These are phyloP conservation scores for Macropis europaea DNA, from an alignment of 2,888 invertebrate species.

Conservation along the genomic window DNA sequence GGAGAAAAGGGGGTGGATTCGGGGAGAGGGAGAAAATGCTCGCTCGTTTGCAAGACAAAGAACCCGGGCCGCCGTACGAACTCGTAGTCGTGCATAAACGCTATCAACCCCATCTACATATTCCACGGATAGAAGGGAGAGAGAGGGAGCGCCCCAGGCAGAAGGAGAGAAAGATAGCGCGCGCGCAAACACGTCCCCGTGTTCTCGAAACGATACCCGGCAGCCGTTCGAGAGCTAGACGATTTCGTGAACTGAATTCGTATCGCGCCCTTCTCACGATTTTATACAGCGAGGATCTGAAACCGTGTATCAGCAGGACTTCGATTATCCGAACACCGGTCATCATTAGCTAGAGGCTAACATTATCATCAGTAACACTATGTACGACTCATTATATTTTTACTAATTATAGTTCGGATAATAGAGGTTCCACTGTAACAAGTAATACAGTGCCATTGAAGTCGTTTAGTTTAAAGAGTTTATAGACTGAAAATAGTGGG, in stretches of 20 bases:
- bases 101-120: conserved; percentile 75
- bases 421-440: too few relatives aligned
- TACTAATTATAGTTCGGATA: too few relatives aligned
- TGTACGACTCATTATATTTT: too few relatives aligned
- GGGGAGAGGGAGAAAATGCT: conserved; percentile 56
- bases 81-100: conserved; percentile 73
- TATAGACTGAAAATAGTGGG: too few relatives aligned
- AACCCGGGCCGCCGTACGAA: conserved; percentile 68
- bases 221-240: conserved; percentile 17
- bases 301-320: too few relatives aligned
- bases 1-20: conserved; percentile 19
- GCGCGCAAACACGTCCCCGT: conserved; percentile 44
- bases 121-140: conserved; percentile 49
- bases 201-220: conserved; percentile 33
- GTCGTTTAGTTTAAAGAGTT: too few relatives aligned
- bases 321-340: too few relatives aligned
- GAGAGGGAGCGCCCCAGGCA: conserved; percentile 18
- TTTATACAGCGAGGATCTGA: conserved; percentile 22
- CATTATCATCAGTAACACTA: too few relatives aligned
- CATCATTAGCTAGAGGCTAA: too few relatives aligned
- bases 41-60: conserved; percentile 77
- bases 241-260: conserved; percentile 30
- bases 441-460: too few relatives aligned
- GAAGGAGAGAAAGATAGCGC: conserved; percentile 40
- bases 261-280: conserved; percentile 31